Conservation (phyloP, 2,797 vertebrate genomes). For the Odontamblyopus lacepedii region DNA sequence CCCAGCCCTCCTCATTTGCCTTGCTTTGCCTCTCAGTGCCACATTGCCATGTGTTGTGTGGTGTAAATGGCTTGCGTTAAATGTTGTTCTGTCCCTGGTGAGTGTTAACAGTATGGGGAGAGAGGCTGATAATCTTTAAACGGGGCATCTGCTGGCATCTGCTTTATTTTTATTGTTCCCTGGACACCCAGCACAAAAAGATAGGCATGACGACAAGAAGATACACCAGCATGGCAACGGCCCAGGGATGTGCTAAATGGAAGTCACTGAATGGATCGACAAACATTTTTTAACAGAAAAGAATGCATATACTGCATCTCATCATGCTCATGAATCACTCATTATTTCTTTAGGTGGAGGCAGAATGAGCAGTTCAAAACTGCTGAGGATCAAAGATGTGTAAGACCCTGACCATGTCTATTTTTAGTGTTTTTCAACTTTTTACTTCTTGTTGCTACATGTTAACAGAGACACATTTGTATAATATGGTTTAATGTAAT, state of each 20-base stretch:
- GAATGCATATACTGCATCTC: background rate
- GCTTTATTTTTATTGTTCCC: constrained; percentile 96
- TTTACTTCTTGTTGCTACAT: background rate
- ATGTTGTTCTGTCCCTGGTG: constrained; percentile 80
- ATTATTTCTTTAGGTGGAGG: background rate
- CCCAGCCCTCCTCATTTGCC: constrained; percentile 17
- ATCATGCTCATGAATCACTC: background rate
- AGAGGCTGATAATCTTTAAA: constrained; percentile 94
- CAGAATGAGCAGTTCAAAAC: background rate
- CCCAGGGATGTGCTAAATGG: background rate
- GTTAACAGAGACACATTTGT: background rate
- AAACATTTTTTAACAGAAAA: background rate
- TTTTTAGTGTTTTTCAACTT: background rate
- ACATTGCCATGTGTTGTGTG: constrained; percentile 62
- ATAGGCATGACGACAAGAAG: constrained; percentile 46
- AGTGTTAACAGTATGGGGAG: constrained; percentile 92
- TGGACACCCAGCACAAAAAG: constrained; percentile 68
- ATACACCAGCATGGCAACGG: constrained; percentile 27
- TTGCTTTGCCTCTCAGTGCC: constrained; percentile 49
- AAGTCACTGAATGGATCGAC: background rate
- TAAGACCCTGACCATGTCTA: background rate
- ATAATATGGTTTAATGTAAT: background rate
- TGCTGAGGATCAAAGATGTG: background rate
- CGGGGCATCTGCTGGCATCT: constrained; percentile 97
- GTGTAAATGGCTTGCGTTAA: constrained; percentile 71